A percentile compares a stretch with the other conserved stretches of the same genome.
These are phyloP conservation scores for Brachypterus glaber DNA, from an alignment of 2,888 invertebrate genomes.

Conservation along the genomic window DNA sequence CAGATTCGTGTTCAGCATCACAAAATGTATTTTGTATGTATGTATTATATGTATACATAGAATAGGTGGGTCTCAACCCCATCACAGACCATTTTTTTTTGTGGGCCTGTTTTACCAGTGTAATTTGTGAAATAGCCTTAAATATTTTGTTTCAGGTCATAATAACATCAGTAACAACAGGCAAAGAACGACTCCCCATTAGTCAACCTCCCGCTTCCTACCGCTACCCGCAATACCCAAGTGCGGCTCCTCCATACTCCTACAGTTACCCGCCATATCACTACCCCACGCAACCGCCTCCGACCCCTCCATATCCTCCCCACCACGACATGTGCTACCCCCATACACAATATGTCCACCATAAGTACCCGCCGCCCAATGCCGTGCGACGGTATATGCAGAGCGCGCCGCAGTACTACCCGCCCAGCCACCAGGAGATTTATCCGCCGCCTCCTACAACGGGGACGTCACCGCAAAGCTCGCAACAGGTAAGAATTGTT, in stretches of 20 bases:
- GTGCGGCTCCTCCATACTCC: slow-evolving; percentile 33
- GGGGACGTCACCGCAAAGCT: slow-evolving; percentile 31
- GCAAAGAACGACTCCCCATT: slow-evolving; percentile 38
- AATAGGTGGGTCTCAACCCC: no score
- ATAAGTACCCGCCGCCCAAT: slow-evolving; percentile 31
- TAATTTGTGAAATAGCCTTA: no score
- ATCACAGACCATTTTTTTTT: no score
- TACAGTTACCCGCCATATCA: slow-evolving; percentile 40
- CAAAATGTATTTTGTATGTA: no score
- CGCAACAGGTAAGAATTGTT: slow-evolving; percentile 24
- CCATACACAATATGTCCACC: slow-evolving; percentile 36
- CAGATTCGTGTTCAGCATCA: no score
- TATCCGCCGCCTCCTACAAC: slow-evolving; percentile 41
- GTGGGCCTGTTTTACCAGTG: no score
- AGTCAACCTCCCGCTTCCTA: slow-evolving; percentile 41
- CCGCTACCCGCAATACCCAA: slow-evolving; percentile 39
- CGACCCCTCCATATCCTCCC: slow-evolving; percentile 35
- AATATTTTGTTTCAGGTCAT: slow-evolving; percentile 34
- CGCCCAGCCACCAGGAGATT: slow-evolving; percentile 41
- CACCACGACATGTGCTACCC: slow-evolving; percentile 47
- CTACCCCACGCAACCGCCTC: slow-evolving; percentile 43
- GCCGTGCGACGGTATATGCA: slow-evolving; percentile 33
- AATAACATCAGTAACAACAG: slow-evolving; percentile 38
- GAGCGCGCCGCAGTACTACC: slow-evolving; percentile 42
- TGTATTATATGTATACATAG: no score